Conservation (phyloP, 37 sponge, comb jelly and placozoan genomes). For the Cliona cf. orientalis region DNA sequence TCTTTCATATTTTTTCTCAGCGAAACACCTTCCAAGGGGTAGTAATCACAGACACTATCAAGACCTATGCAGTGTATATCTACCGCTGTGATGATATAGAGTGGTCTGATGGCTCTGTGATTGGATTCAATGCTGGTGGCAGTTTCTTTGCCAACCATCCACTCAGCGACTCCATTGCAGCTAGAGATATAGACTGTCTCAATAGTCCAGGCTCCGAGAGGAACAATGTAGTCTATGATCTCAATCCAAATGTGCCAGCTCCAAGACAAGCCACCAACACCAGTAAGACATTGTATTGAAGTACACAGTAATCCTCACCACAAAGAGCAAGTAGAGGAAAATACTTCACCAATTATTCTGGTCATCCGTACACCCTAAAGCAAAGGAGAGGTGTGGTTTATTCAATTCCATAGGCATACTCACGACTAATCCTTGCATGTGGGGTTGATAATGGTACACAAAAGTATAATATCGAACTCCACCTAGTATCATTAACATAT, state of each 20-base stretch:
- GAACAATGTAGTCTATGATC: constrained; percentile 13
- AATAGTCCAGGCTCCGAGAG: background rate
- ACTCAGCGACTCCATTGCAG: background rate
- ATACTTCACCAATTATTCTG: too few relatives aligned
- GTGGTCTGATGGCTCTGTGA: constrained; percentile 16
- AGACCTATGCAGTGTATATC: constrained; percentile 29
- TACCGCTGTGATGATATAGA: constrained; percentile 20
- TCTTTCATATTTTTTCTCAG: constrained; percentile 16
- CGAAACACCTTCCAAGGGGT: constrained; percentile 33
- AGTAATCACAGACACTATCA: constrained; percentile 14
- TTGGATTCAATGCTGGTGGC: constrained; percentile 40
- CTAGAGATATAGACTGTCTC: background rate
- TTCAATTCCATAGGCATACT: too few relatives aligned
- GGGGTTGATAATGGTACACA: too few relatives aligned
- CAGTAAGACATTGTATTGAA: too few relatives aligned
- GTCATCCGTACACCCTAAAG: too few relatives aligned
- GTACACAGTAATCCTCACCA: too few relatives aligned
- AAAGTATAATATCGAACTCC: too few relatives aligned
- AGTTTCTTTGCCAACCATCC: constrained; percentile 23
- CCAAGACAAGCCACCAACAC: too few relatives aligned
- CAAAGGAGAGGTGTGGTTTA: too few relatives aligned
- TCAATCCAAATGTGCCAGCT: background rate
- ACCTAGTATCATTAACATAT: too few relatives aligned
- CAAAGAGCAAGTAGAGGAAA: too few relatives aligned
- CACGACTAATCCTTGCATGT: too few relatives aligned